Base-by-base conservation (phyloP, 1,140 invertebrate genomes). In the Steinernema feltiae region DNA sequence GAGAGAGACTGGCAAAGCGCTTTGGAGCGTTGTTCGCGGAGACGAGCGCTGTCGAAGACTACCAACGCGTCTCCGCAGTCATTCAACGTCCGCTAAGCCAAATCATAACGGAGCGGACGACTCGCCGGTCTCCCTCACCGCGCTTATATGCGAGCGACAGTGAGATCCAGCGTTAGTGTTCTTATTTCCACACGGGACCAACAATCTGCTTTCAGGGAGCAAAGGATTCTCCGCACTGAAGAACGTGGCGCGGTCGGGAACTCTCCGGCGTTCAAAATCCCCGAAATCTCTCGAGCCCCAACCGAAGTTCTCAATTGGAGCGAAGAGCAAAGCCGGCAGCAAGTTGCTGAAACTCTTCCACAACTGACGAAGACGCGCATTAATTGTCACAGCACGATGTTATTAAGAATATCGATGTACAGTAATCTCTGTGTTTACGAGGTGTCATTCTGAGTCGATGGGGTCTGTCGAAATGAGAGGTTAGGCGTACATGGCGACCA, bases 271-370 rank as follows among this genome's bases (percentile, higher is more conserved):
- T 31, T 48, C 78, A 2, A 53, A 74, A 0, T 70, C 76, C n/a
- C 24, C 76, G 21, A 79, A 79, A 41, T 21, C 74, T 18, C 71
- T 70, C 0, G 53, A 74, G 17, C 32, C 78, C 32, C 76, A 73
- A 27, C 71, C 79, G 24, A 77, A 79, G 71, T 74, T 75, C 17
- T 71, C 76, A 2, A 80, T 69, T 7, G 41, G 74, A 24, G 78
- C 71, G 32, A 78, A 78, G 76, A 72, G 72, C 46, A 78, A 78
- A 24, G 69, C 77, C 7, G 77, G 77, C 27, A 77, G 75, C 76
- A 78, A 78, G 30, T 69, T 78, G 1, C 32, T 78, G 7, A 78
- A 78, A n/a, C 70, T 78, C 2, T 78, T 78, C 72, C 77, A 78
- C 48, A 78, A 77, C 7, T 77, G 75, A 77, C n/a, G n/a, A n/a